Base-by-base conservation (phyloP, 1,140 invertebrate species). In the Phortica variegata region DNA sequence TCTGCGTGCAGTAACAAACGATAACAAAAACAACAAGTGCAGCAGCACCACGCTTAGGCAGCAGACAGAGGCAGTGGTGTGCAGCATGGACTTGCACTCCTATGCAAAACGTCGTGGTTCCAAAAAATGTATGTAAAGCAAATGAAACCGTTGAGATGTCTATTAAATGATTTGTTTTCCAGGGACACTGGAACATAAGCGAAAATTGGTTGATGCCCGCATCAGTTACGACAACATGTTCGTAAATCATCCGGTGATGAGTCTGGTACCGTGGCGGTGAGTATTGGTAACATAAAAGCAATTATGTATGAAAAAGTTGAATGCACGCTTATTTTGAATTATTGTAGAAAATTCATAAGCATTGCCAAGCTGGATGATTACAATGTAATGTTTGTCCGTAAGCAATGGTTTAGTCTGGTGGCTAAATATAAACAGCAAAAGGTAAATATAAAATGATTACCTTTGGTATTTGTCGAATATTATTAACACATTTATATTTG, bases 41-140 rank as follows among this genome's bases (percentile, higher is more conserved):
- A 51, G 21, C 21, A 32, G 31, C 43, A 21, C 20, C 16, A n/a
- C 45, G 43, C 49, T 53, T 44, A n/a, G 54, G 10, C 20, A n/a
- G 32, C 38, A 31, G 29, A 48, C 42, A 36, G 40, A 44, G 19
- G 40, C 33, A 53, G n/a, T n/a, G n/a, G n/a, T n/a, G n/a, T n/a
- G n/a, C n/a, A 43, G 8, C 8, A 66, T 74, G 71, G 71, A 74
- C 18, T 54, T 74, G 20, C 71, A 74, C 43, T 71, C 66, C 10
- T 74, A 74, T 51, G 71, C 71, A 1, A 74, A 74, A 39, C 47
- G 58, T 10, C 33, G 45, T 38, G 63, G 56, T 13, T 58, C 56
- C 16, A 72, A 69, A 29, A 73, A 61, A 36, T 73, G 69, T 73
- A 62, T 50, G 65, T 45, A 38, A n/a, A n/a, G n/a, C n/a, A n/a